Evolutionary conservation across 2,113 vertebrate genomes (phyloP).

Genomic region (Gopherus flavomarginatus): DNA sequence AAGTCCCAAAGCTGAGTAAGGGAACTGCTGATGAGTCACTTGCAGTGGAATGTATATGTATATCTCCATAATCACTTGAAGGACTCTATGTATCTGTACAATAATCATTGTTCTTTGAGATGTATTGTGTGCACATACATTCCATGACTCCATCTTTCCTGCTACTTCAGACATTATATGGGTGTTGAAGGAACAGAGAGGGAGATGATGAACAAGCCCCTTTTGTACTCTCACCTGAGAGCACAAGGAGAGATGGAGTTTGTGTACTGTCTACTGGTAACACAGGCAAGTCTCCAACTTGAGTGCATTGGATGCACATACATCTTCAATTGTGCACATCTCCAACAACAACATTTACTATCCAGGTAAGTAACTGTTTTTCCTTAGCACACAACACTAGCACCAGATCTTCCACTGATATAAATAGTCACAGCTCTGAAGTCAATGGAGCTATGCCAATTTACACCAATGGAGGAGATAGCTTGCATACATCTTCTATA

Average conservation of each 20-base stretch:
- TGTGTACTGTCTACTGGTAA: not conserved
- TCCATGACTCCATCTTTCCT: not conserved
- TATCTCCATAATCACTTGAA: not conserved
- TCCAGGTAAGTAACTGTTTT: not conserved
- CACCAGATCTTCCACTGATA: not conserved
- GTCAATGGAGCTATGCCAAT: not conserved
- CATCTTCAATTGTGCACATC: not conserved
- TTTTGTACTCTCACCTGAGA: not conserved
- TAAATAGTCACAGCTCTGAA: not conserved
- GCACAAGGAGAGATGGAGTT: not conserved
- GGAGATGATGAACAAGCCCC: not conserved
- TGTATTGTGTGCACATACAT: not conserved
- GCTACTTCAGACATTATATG: not conserved
- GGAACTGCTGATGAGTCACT: not conserved
- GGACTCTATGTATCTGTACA: not conserved
- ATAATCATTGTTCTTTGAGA: not conserved
- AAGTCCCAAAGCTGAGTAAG: not conserved
- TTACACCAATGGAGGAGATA: not conserved
- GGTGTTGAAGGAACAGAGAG: not conserved
- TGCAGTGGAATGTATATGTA: not conserved
- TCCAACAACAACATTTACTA: not conserved
- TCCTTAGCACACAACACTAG: rapidly evolving
- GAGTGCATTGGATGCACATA: not conserved
- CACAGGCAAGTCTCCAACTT: not conserved
- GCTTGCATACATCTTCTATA: not conserved